phyloP scores from a whole-genome alignment of 2,113 vertebrate genomes.

The Lophius piscatorius region DNA sequence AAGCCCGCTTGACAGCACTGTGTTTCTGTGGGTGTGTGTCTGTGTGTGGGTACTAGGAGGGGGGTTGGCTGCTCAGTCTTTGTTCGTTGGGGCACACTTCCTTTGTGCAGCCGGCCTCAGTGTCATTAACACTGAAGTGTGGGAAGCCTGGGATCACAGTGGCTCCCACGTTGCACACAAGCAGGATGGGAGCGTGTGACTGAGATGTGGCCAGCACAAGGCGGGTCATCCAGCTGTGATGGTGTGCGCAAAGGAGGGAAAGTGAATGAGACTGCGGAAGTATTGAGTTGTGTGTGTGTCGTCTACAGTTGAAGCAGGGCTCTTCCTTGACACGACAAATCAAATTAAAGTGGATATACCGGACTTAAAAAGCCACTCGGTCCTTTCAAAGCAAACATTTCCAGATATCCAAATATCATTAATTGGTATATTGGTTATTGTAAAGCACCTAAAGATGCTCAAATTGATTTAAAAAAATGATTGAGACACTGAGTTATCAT shows the following conservation, averaged over 20 bases:
- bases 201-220: conserved; percentile 69
- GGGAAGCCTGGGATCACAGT: conserved; percentile 74
- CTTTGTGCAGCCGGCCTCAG: conserved; percentile 72
- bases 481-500: too few relatives aligned
- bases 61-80: conserved; percentile 64
- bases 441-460: too few relatives aligned
- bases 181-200: conserved; percentile 77
- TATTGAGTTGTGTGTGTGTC: too few relatives aligned
- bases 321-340: not conserved
- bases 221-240: conserved; percentile 64
- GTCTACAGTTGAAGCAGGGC: conserved; percentile 27
- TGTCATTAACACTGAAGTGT: conserved; percentile 80
- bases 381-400: too few relatives aligned
- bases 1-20: conserved; percentile 63
- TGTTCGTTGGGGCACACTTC: conserved; percentile 80
- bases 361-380: conserved; percentile 12
- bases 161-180: conserved; percentile 80
- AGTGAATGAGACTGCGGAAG: conserved; percentile 42
- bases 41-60: conserved; percentile 20
- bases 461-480: too few relatives aligned
- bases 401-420: too few relatives aligned
- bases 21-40: conserved; percentile 51
- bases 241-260: conserved; percentile 15
- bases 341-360: conserved; percentile 5
- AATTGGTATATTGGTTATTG: not conserved